These are phyloP conservation scores for Catotricha subobsoleta DNA, from an alignment of 2,888 invertebrate species.

Conservation along the genomic window DNA sequence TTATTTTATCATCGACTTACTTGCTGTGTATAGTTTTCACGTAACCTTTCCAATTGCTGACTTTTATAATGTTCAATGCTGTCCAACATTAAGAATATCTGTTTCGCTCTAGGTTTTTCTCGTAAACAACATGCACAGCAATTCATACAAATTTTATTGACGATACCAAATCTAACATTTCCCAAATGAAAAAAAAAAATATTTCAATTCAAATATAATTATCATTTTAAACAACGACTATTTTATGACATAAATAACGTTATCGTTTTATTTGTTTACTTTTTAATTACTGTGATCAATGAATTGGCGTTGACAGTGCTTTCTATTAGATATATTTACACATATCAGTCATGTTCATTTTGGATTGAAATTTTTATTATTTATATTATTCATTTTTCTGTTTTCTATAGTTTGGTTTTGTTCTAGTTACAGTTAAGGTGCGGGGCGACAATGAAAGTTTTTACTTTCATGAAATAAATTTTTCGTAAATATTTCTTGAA, in stretches of 20 bases:
- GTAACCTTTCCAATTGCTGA: constrained; percentile 68
- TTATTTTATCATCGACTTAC: constrained; percentile 26
- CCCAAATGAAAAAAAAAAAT: constrained; percentile 8
- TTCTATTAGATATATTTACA: not conserved
- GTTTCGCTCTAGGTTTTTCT: constrained; percentile 56
- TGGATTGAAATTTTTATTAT: no score
- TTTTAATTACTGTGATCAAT: not conserved
- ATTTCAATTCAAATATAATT: no score
- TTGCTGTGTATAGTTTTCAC: constrained; percentile 85
- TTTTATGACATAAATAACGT: not conserved
- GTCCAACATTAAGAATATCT: constrained; percentile 75
- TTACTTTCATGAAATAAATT: no score
- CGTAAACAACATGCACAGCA: constrained; percentile 65
- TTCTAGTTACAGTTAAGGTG: no score
- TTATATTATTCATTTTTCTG: no score
- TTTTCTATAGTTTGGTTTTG: no score
- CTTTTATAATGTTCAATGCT: constrained; percentile 80
- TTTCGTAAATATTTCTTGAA: no score
- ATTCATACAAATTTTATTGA: constrained; percentile 36
- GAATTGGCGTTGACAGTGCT: not conserved
- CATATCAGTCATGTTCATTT: no score
- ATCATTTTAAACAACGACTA: not conserved
- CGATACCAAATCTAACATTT: constrained; percentile 45
- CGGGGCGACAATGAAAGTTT: no score
- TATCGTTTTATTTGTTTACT: not conserved